These are phyloP conservation scores for Tachystola acroxantha DNA, from an alignment of 2,888 invertebrate genomes.

Conservation along the genomic window DNA sequence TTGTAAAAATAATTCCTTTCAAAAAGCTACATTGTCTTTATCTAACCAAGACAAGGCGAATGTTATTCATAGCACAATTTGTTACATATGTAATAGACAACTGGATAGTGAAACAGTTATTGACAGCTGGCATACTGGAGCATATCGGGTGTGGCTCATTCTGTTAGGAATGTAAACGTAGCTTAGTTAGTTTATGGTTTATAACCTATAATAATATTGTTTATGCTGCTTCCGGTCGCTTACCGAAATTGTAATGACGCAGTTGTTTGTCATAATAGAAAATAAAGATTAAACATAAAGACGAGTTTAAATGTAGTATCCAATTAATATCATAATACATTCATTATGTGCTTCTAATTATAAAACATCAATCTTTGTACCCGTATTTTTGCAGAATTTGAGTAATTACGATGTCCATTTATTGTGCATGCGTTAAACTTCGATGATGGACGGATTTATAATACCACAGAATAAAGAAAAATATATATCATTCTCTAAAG, in stretches of 20 bases:
- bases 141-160: conserved; percentile 23
- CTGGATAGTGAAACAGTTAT: conserved; percentile 12
- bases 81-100: conserved; percentile 17
- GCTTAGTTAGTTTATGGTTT: no score
- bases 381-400: conserved; percentile 24
- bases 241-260: no score
- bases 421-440: conserved; percentile 25
- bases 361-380: conserved; percentile 15
- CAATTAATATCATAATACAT: no score
- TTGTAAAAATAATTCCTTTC: conserved; percentile 11
- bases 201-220: no score
- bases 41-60: conserved; percentile 1
- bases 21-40: conserved; percentile 9
- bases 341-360: no score
- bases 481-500: no score
- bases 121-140: conserved; percentile 20
- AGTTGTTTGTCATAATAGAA: no score
- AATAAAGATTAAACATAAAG: no score
- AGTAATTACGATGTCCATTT: conserved; percentile 28
- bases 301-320: no score
- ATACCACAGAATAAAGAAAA: no score
- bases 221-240: no score
- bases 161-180: no score
- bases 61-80: conserved; percentile 7
- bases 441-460: conserved; percentile 16